Evolutionary conservation across 2,888 invertebrate species (phyloP), one percentile per base, ranked within the genome.

Genomic region (Elmis aenea): DNA sequence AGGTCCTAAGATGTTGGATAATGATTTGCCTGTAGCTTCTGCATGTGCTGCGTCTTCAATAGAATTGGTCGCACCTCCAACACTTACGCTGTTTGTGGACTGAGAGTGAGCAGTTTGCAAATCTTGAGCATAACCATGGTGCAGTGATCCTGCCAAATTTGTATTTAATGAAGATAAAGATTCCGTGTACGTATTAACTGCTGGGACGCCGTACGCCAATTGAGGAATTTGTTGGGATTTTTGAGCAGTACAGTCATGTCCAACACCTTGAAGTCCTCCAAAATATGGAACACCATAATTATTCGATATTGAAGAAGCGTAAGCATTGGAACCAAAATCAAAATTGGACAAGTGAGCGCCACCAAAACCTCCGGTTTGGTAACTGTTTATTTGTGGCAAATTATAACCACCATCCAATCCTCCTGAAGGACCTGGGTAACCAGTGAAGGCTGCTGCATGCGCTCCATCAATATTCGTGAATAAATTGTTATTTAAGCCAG

Each of bases 341-440:
- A 28, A 35, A n/a, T 3, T 20, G 13, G 57, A 57, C 3, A 55
- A 53, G 26, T 42, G 38, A 16, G 11, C 5, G 6, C 16, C 11
- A 8, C 25, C 25, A 16, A 32, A 24, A 10, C 10, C 13, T n/a
- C 5, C 10, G 13, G 13, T 12, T 20, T 13, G 26, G 21, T 20
- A 26, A 20, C 5, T 13, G 5, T 10, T 13, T 2, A 8, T 16
- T n/a, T 51, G 35, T 10, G 70, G 73, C 11, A 73, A 66, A 1
- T 70, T 71, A 5, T 74, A 70, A 29, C 74, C 71, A 25, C 74
- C 75, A 13, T 72, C 70, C 0, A 75, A 68, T 9, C 71, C 69
- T 5, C 70, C 53, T 9, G 75, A 51, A 1, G 75, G 75, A 0
- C 62, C 74, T 1, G 72, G 68, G 38, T 77, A 76, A 2, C 75